phyloP scores from a whole-genome alignment of 2,113 vertebrate genomes.

The Sapayoa aenigma region DNA sequence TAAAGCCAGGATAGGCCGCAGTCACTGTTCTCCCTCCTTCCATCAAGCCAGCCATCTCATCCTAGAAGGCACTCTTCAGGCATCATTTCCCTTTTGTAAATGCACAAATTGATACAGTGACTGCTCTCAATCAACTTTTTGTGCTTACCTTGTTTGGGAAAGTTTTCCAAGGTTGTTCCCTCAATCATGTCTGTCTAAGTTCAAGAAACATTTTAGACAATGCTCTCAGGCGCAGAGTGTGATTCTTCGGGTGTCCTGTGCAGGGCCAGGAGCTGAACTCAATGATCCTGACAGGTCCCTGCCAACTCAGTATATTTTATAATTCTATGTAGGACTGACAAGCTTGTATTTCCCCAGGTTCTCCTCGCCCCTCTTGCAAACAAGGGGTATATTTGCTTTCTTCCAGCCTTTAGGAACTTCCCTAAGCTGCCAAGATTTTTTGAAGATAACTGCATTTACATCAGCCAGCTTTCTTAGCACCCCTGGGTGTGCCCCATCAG shows the following conservation, averaged over 20 bases:
- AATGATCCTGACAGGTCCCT: not conserved
- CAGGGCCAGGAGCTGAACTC: not conserved
- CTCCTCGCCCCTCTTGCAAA: not conserved
- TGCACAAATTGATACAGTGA: not conserved
- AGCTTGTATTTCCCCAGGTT: not conserved
- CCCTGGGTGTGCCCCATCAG: not conserved
- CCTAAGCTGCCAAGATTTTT: not conserved
- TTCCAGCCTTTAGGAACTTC: not conserved
- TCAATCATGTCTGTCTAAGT: not conserved
- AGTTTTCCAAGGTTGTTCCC: not conserved
- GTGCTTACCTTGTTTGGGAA: not conserved
- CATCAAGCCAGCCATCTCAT: not conserved
- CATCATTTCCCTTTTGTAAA: accelerated
- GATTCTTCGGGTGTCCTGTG: not conserved
- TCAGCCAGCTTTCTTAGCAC: not conserved
- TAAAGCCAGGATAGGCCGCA: not conserved
- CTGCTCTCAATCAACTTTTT: not conserved
- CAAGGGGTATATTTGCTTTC: not conserved
- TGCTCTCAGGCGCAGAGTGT: not conserved
- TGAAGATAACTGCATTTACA: not conserved
- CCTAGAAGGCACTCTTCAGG: not conserved
- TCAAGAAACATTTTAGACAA: not conserved
- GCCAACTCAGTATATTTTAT: not conserved
- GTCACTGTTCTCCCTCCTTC: not conserved
- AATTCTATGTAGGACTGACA: not conserved